These are phyloP conservation scores for Hirtodrosophila alboralis DNA, from an alignment of 2,888 invertebrate species.

Conservation along the genomic window DNA sequence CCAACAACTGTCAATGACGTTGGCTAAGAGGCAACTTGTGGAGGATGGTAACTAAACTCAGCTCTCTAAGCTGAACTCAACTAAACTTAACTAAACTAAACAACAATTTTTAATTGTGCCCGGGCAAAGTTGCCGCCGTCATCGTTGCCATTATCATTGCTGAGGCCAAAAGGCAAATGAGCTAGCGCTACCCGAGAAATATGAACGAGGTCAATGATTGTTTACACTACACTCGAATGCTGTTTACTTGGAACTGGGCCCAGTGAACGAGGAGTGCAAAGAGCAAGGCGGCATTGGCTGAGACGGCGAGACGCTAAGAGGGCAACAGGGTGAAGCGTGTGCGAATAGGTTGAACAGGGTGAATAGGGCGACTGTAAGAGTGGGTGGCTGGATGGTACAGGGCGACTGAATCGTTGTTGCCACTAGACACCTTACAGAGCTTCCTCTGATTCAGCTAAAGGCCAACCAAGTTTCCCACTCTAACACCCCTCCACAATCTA, in stretches of 20 bases:
- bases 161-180: slow-evolving; percentile 71
- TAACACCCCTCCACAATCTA: not conserved
- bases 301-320: slow-evolving; percentile 37
- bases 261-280: slow-evolving; percentile 21
- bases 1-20: slow-evolving; percentile 40
- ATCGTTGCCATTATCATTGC: slow-evolving; percentile 11
- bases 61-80: slow-evolving; percentile 30
- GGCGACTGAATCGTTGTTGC: slow-evolving; percentile 17
- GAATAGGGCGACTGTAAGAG: not conserved
- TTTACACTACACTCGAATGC: slow-evolving; percentile 78
- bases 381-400: not conserved
- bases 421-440: slow-evolving; percentile 42
- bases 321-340: slow-evolving; percentile 17
- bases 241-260: slow-evolving; percentile 66
- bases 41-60: slow-evolving; percentile 26
- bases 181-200: slow-evolving; percentile 59
- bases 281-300: slow-evolving; percentile 16
- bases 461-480: not conserved
- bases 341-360: slow-evolving; percentile 10
- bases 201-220: slow-evolving; percentile 79
- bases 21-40: slow-evolving; percentile 31
- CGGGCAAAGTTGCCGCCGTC: slow-evolving; percentile 34
- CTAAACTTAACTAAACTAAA: slow-evolving; percentile 28
- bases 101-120: slow-evolving; percentile 75
- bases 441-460: slow-evolving; percentile 10